Evolutionary conservation across 1,140 invertebrate genomes (phyloP).

Genomic region (Papilio glaucus): DNA sequence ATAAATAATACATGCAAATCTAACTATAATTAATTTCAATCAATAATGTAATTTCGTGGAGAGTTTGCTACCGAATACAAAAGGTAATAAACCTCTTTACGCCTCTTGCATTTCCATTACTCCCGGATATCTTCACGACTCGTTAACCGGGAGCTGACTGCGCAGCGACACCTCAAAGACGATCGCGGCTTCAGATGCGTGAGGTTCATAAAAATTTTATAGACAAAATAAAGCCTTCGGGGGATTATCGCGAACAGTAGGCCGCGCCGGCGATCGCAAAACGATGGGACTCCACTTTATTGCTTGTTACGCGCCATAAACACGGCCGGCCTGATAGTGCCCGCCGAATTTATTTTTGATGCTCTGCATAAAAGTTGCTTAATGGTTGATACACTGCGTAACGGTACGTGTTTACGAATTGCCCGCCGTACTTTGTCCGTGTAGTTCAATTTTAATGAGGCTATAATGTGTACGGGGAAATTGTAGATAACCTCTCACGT

Average conservation of each 20-base stretch:
- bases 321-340: constrained; percentile 60
- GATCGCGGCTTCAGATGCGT: constrained; percentile 51
- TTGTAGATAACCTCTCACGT: neutral
- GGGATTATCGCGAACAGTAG: constrained; percentile 71
- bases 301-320: constrained; percentile 78
- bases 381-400: constrained; percentile 52
- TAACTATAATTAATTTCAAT: neutral
- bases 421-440: neutral
- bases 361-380: constrained; percentile 61
- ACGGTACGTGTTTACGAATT: constrained; percentile 37
- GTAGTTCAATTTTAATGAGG: constrained; percentile 18
- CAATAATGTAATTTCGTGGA: neutral
- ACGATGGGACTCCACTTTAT: constrained; percentile 76
- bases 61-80: neutral
- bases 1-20: no score
- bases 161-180: constrained; percentile 42
- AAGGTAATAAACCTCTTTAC: constrained; percentile 27
- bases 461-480: neutral
- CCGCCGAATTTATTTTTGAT: constrained; percentile 66
- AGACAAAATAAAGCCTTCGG: constrained; percentile 72
- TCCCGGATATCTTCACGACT: constrained; percentile 34
- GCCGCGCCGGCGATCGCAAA: constrained; percentile 65
- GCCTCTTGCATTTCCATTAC: constrained; percentile 13
- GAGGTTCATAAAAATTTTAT: constrained; percentile 74
- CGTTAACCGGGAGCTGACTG: constrained; percentile 32